These are phyloP conservation scores for Cephalopholis sonnerati DNA, from an alignment of 2,113 vertebrate genomes.

Conservation along the genomic window DNA sequence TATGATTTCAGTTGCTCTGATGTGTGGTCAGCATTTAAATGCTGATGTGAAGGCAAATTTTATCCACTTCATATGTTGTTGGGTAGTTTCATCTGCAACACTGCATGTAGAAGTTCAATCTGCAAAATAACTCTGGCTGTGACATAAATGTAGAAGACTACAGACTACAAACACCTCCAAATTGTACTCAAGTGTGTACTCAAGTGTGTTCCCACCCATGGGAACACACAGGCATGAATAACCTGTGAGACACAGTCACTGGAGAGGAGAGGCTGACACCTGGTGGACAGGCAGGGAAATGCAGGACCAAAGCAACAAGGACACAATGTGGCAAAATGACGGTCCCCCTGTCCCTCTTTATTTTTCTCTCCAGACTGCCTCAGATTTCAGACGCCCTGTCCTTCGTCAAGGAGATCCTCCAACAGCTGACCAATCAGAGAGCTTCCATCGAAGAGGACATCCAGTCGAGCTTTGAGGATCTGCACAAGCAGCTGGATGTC, in stretches of 20 bases:
- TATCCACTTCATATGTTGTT: not conserved
- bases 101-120: no score
- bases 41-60: no score
- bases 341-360: not conserved
- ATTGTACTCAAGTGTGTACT: no score
- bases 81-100: not conserved
- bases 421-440: constrained; percentile 93
- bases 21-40: no score
- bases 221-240: not conserved
- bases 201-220: no score
- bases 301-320: constrained; percentile 1
- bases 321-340: not conserved
- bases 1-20: no score
- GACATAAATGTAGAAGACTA: no score
- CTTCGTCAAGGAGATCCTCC: constrained; percentile 93
- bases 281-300: constrained; percentile 19
- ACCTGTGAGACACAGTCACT: not conserved
- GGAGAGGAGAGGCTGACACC: constrained; percentile 2
- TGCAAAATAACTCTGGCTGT: no score
- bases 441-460: constrained; percentile 96
- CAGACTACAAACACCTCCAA: no score
- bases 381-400: constrained; percentile 92
- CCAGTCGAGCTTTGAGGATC: constrained; percentile 94
- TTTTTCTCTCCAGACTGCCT: constrained; percentile 86
- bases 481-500: constrained; percentile 97